Base-by-base conservation (phyloP, 1,140 invertebrate species). In the Lutraria rhynchaena region DNA sequence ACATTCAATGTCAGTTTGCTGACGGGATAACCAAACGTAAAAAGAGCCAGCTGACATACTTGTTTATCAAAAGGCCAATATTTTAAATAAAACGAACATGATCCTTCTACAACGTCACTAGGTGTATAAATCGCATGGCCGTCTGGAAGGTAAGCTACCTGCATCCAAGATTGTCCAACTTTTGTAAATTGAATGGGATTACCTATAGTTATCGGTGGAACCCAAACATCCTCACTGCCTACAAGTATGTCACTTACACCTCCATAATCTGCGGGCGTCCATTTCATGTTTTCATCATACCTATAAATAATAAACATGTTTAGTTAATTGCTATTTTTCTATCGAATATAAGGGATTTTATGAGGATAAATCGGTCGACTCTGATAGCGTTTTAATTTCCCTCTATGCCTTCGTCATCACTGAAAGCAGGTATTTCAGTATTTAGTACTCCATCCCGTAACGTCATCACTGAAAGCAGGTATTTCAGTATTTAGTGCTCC, bases 21-120 rank as follows among this genome's bases (percentile, higher is more conserved):
- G 5, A 9, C 3, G 1, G 31, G 0, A 71, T 55, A 71, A 1
- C 69, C 69, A 31, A 37, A 55, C 11, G 46, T 1, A 24, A 71
- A 35, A 0, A 70, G 11, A 27, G 15, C 2, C 3, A 71, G 22
- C 4, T 24, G 3, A 57, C 69, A 55, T 0, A 71, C 15, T 29
- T 71, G 69, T 19, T 71, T 71, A 71, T 71, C 69, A 22, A 57
- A 71, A 37, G 69, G 69, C 69, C 69, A 71, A 31, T 35, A 57
- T n/a, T 55, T 55, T 46, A 71, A 51, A n/a, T 55, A 37, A n/a
- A 71, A 57, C 1, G 49, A 35, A 22, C 69, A 71, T 3, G 49
- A 24, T n/a, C 13, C 35, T 22, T 37, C 29, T 0, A 71, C n/a
- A 2, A 55, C 17, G 33, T 24, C 69, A 17, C 49, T 31, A 3